phyloP scores from a whole-genome alignment of 1,140 invertebrate genomes.

The Aphaenogaster rudis region DNA sequence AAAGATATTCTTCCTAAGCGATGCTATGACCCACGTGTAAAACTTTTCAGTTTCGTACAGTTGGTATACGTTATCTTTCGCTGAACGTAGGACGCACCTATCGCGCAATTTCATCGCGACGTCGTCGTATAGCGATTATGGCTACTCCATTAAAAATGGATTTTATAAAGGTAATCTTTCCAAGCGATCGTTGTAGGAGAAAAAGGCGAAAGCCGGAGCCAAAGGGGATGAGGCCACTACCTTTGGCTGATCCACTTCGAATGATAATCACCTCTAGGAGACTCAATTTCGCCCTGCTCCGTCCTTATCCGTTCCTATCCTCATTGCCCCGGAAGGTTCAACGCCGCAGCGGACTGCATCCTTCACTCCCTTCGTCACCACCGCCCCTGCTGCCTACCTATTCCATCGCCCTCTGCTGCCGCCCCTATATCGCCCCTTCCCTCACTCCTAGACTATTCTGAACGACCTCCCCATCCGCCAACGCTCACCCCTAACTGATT shows the following conservation, averaged over 20 bases:
- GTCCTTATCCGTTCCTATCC: conserved; percentile 30
- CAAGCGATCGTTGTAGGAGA: conserved; percentile 70
- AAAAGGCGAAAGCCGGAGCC: conserved; percentile 60
- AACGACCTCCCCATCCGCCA: conserved; percentile 69
- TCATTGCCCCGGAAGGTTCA: conserved; percentile 76
- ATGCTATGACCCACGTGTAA: conserved; percentile 13
- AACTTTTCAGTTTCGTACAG: conserved; percentile 45
- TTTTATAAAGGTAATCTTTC: conserved; percentile 81
- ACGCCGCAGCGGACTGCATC: conserved; percentile 75
- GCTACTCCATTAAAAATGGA: conserved; percentile 79
- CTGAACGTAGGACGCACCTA: conserved; percentile 35
- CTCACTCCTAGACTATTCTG: conserved; percentile 62
- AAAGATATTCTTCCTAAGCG: conserved; percentile 17
- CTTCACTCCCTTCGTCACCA: conserved; percentile 73
- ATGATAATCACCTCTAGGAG: conserved; percentile 84
- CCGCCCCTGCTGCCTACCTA: conserved; percentile 47
- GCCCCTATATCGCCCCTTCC: conserved; percentile 4
- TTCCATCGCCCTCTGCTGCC: not conserved
- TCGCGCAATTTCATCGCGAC: conserved; percentile 47
- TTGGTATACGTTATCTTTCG: conserved; percentile 29
- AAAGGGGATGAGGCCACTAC: conserved; percentile 72
- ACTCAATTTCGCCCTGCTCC: conserved; percentile 79
- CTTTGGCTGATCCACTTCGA: conserved; percentile 81
- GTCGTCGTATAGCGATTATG: conserved; percentile 71
- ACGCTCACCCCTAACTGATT: conserved; percentile 84